Evolutionary conservation across 2,797 vertebrate species (phyloP), one percentile per base, ranked within the genome.

Genomic region (Chaenodraco wilsoni): DNA sequence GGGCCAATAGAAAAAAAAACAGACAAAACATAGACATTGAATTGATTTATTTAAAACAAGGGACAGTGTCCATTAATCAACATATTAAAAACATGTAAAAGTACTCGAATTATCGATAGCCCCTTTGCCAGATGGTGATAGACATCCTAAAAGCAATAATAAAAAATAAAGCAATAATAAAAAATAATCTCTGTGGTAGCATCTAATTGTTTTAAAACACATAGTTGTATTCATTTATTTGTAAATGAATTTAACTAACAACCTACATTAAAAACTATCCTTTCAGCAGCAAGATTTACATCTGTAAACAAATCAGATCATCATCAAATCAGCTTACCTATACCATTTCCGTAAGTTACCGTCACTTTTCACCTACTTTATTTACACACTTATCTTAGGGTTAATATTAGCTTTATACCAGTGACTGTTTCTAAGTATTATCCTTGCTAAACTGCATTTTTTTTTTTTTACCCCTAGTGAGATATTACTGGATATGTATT

Each of bases 401-500:
- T 37, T 7, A 16, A 48, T 33, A 8, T 46, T 12, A 17, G 15
- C 31, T 15, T 19, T 43, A 33, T 5, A 62, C 31, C 12, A 50
- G 9, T 33, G 27, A 15, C 23, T 11, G 2, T 65, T 17, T 23
- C 33, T 43, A 37, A 37, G 8, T 4, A 4, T 17, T 27, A 5
- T 23, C 50, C 11, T 12, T 31, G 19, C 13, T 31, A 10, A 33
- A 9, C 31, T 44, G 5, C 40, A 44, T 33, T 2, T 19, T 16
- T 51, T 14, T 61, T 72, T 56, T 61, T 69, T 66, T 62, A 44
- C 14, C 8, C 19, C 13, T 37, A 17, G 13, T 19, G 19, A 19
- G 9, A 54, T 15, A 52, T 57, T 48, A 9, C 10, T 59, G 27
- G 27, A 16, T 5, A 9, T 19, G 31, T 19, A 48, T 49, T n/a